phyloP scores from a whole-genome alignment of 2,113 vertebrate genomes.

The Toxotes chatareus region DNA sequence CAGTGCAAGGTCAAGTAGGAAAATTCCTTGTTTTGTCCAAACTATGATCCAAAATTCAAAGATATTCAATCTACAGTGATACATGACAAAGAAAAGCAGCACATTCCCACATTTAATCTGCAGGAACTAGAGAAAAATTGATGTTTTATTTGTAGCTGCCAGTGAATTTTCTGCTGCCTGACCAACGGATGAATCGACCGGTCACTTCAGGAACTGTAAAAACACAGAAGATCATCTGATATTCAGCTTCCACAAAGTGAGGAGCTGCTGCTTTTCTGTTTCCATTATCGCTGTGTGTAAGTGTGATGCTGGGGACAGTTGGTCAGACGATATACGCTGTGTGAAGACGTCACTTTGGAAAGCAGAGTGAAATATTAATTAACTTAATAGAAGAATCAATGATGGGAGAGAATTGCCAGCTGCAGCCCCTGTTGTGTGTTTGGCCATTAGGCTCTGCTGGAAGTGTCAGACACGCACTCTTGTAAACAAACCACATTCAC shows the following conservation, averaged over 20 bases:
- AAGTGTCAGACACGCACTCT: constrained; percentile 14
- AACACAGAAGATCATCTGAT: neutral
- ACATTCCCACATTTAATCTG: neutral
- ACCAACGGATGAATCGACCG: neutral
- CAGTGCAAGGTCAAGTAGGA: no score
- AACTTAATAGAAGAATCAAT: neutral
- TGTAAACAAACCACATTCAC: constrained; percentile 4
- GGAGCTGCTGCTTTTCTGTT: no score
- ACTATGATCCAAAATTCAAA: neutral
- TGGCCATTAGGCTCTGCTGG: neutral
- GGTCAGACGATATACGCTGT: neutral
- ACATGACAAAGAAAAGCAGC: neutral
- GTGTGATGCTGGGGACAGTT: no score
- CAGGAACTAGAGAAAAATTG: neutral
- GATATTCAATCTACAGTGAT: neutral
- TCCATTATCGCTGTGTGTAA: no score
- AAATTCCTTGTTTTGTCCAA: neutral
- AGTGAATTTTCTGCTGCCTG: neutral
- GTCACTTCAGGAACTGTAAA: neutral
- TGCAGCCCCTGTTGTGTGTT: constrained; percentile 15
- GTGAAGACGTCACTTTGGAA: no score
- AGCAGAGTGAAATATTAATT: neutral
- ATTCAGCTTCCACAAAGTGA: no score
- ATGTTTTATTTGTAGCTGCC: neutral
- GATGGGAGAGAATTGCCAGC: constrained; percentile 1